phyloP scores from a whole-genome alignment of 1,140 invertebrate species.

The Bombyx mori region DNA sequence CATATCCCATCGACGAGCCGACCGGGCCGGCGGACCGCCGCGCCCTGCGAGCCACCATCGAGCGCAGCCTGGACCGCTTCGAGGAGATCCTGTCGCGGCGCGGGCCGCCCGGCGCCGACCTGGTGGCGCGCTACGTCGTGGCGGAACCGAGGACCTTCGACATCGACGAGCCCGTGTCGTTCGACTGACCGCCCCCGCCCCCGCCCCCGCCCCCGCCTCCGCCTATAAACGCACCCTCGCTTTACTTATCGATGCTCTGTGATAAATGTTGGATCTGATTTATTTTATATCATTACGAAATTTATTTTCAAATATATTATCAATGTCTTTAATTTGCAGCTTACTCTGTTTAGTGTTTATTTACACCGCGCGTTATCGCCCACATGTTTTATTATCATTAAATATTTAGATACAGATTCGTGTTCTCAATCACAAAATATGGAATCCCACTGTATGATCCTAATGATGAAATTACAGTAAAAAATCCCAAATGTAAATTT shows the following conservation, averaged over 20 bases:
- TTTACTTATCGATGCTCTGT: background rate
- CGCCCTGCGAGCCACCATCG: constrained; percentile 33
- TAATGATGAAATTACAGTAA: too few relatives aligned
- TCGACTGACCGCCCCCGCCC: constrained; percentile 13
- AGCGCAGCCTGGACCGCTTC: constrained; percentile 47
- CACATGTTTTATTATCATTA: too few relatives aligned
- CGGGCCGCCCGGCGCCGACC: constrained; percentile 13
- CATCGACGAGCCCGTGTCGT: constrained; percentile 73
- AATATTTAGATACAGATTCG: too few relatives aligned
- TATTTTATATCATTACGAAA: too few relatives aligned
- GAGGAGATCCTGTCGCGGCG: constrained; percentile 32
- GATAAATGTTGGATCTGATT: background rate
- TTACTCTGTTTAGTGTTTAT: background rate
- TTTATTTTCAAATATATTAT: background rate
- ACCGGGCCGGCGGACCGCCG: constrained; percentile 14
- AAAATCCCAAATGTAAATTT: too few relatives aligned
- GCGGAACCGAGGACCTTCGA: constrained; percentile 73
- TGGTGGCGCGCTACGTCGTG: constrained; percentile 35
- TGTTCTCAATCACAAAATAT: too few relatives aligned
- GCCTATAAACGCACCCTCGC: too few relatives aligned
- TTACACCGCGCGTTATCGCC: too few relatives aligned
- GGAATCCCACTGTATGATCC: too few relatives aligned
- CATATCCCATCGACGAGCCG: constrained; percentile 84
- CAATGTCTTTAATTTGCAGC: background rate
- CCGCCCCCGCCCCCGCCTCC: background rate